These are phyloP conservation scores for Aphis gossypii DNA, from an alignment of 1,140 invertebrate species.

Conservation along the genomic window DNA sequence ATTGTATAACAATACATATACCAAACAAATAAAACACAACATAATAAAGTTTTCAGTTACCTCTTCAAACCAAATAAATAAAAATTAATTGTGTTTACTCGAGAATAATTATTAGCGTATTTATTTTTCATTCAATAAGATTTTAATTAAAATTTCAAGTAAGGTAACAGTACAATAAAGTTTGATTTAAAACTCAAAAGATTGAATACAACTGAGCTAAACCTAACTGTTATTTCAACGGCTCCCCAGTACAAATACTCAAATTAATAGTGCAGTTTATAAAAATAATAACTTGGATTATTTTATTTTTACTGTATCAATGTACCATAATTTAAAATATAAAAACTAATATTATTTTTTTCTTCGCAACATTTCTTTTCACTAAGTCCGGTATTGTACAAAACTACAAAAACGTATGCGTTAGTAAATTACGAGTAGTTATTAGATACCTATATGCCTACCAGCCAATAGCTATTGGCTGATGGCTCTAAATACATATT, in stretches of 20 bases:
- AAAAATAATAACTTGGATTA: too few relatives aligned
- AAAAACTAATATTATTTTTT: too few relatives aligned
- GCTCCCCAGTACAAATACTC: background rate
- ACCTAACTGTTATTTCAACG: background rate
- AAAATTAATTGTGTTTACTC: slow-evolving; percentile 23
- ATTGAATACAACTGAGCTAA: background rate
- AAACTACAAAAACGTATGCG: too few relatives aligned
- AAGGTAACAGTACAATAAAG: background rate
- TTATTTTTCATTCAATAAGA: background rate
- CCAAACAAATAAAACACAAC: background rate
- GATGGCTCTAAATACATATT: too few relatives aligned
- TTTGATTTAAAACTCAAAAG: background rate
- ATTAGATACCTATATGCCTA: too few relatives aligned
- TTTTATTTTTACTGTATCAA: too few relatives aligned
- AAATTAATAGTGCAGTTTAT: background rate
- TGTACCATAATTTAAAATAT: too few relatives aligned
- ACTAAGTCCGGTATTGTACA: too few relatives aligned
- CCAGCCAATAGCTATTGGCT: too few relatives aligned
- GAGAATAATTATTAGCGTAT: background rate
- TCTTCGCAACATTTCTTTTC: too few relatives aligned
- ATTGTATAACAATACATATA: background rate
- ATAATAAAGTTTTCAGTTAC: background rate
- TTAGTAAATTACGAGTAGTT: too few relatives aligned
- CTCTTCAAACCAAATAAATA: background rate
- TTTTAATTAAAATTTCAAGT: background rate